Conservation (phyloP, 1,140 invertebrate species). For the Calephelis nemesis region DNA sequence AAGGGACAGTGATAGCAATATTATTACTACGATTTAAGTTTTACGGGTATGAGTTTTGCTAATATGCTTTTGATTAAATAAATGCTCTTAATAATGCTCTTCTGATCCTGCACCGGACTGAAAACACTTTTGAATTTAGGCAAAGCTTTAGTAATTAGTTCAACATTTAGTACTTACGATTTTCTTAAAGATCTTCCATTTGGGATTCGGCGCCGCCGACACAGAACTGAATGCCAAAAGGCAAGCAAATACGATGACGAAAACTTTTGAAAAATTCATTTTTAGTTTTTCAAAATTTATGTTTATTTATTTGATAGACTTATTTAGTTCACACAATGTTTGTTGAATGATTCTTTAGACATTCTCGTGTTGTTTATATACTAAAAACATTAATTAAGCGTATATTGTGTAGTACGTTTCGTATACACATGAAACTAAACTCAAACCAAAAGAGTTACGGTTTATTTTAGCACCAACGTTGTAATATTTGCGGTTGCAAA, state of each 20-base stretch:
- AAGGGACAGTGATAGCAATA: too few species aligned
- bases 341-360: neutral
- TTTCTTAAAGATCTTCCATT: conserved; percentile 53
- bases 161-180: conserved; percentile 40
- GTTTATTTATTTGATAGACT: neutral
- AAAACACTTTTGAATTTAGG: too few species aligned
- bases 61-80: too few species aligned
- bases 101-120: too few species aligned
- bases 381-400: neutral
- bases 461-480: too few species aligned
- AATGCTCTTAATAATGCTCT: too few species aligned
- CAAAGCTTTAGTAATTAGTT: too few species aligned
- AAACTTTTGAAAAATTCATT: conserved; percentile 54
- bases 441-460: too few species aligned
- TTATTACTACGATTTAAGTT: too few species aligned
- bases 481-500: too few species aligned
- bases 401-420: neutral
- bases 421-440: too few species aligned
- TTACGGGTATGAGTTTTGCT: too few species aligned
- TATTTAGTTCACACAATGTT: neutral
- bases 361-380: conserved; percentile 1
- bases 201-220: conserved; percentile 38
- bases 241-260: conserved; percentile 46
- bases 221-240: conserved; percentile 36
- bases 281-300: neutral